These are phyloP conservation scores for Zosterops hypoxanthus DNA, from an alignment of 2,113 vertebrate species.

Conservation along the genomic window DNA sequence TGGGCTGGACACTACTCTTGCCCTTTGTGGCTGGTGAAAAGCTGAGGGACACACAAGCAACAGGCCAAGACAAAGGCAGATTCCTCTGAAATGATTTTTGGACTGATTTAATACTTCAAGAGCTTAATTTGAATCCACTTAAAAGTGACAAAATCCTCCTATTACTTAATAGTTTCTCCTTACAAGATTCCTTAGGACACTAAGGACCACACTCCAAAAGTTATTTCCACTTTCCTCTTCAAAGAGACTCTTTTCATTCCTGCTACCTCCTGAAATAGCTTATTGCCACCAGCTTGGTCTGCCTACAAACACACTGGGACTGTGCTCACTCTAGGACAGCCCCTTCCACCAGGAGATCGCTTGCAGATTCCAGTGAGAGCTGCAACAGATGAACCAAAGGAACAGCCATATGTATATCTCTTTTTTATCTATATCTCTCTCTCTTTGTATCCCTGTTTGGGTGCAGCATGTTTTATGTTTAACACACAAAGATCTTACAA, in stretches of 20 bases:
- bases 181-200: not conserved
- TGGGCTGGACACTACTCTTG: not conserved
- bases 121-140: not conserved
- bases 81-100: not conserved
- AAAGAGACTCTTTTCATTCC: not conserved
- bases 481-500: not conserved
- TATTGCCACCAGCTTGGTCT: not conserved
- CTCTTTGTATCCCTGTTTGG: not conserved
- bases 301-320: not conserved
- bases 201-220: not conserved
- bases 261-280: not conserved
- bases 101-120: not conserved
- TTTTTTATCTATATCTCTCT: not conserved
- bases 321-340: not conserved
- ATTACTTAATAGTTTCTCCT: not conserved
- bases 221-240: not conserved
- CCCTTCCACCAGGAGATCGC: not conserved
- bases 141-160: not conserved
- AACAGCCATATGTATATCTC: not conserved
- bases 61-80: not conserved
- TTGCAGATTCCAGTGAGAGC: not conserved
- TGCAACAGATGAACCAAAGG: not conserved
- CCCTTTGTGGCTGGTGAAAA: not conserved
- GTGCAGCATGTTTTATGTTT: not conserved
- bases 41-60: not conserved